Conservation (phyloP, 1,140 invertebrate species). For the Psix sp. region DNA sequence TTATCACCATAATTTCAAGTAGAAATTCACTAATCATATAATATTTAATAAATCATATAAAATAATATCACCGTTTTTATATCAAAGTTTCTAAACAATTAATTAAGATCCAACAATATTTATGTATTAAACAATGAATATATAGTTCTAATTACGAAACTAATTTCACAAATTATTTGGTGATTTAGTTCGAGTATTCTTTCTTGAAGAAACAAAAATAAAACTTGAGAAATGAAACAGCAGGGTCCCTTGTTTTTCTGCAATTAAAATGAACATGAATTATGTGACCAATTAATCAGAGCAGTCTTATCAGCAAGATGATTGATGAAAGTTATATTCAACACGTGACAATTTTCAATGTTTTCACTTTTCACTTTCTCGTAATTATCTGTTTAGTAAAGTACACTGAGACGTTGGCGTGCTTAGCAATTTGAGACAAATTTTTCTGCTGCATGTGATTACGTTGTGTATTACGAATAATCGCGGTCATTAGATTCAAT, state of each 20-base stretch:
- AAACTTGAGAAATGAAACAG: background rate
- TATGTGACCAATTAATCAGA: constrained; percentile 20
- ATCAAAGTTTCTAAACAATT: too few relatives aligned
- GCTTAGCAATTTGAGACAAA: constrained; percentile 7
- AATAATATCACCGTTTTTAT: too few relatives aligned
- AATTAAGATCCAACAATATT: too few relatives aligned
- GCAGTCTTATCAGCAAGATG: constrained; percentile 18
- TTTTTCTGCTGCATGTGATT: constrained; percentile 4
- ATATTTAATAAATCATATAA: too few relatives aligned
- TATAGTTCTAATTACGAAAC: too few relatives aligned
- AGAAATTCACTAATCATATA: too few relatives aligned
- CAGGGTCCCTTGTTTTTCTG: too few relatives aligned
- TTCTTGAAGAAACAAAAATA: background rate
- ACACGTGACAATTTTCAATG: constrained; percentile 31
- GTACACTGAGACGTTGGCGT: constrained; percentile 7
- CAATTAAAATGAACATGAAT: constrained; percentile 21
- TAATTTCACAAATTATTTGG: background rate
- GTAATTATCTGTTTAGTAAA: constrained; percentile 23
- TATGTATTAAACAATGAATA: too few relatives aligned
- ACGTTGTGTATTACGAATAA: constrained; percentile 19
- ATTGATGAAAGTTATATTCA: constrained; percentile 28
- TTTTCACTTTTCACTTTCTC: constrained; percentile 40
- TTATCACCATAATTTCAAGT: too few relatives aligned
- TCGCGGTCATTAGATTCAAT: constrained; percentile 24
- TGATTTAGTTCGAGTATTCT: background rate